Conservation (phyloP, 1,140 invertebrate genomes). For the Eriosoma lanigerum region DNA sequence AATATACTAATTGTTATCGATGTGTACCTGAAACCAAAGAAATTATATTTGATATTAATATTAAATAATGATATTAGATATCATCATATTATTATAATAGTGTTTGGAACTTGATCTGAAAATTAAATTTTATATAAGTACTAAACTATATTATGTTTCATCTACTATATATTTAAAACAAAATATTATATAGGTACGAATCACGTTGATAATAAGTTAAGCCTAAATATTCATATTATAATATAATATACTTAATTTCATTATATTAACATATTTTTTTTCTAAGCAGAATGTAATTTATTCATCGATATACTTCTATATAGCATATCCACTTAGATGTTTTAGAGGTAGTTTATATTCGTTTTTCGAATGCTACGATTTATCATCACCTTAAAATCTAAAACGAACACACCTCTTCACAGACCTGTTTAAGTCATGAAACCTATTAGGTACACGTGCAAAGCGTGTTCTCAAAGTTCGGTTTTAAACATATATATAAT, state of each 20-base stretch:
- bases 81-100: too few relatives aligned
- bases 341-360: too few relatives aligned
- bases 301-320: slow-evolving; percentile 10
- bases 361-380: slow-evolving; percentile 25
- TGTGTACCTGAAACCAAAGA: too few relatives aligned
- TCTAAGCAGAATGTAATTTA: background rate
- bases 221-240: too few relatives aligned
- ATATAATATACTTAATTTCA: background rate
- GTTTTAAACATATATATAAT: too few relatives aligned
- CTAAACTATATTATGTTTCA: too few relatives aligned
- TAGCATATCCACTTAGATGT: background rate
- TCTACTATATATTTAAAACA: too few relatives aligned
- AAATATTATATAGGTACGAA: too few relatives aligned
- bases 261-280: background rate
- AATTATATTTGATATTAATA: too few relatives aligned
- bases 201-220: too few relatives aligned
- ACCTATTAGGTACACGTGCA: slow-evolving; percentile 12
- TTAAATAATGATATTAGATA: too few relatives aligned
- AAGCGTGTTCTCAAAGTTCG: background rate
- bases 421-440: background rate
- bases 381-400: slow-evolving; percentile 41
- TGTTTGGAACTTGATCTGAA: background rate
- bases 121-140: background rate
- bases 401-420: slow-evolving; percentile 25
- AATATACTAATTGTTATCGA: too few relatives aligned